These are phyloP conservation scores for Merodon equestris DNA, from an alignment of 2,888 invertebrate genomes.

Conservation along the genomic window DNA sequence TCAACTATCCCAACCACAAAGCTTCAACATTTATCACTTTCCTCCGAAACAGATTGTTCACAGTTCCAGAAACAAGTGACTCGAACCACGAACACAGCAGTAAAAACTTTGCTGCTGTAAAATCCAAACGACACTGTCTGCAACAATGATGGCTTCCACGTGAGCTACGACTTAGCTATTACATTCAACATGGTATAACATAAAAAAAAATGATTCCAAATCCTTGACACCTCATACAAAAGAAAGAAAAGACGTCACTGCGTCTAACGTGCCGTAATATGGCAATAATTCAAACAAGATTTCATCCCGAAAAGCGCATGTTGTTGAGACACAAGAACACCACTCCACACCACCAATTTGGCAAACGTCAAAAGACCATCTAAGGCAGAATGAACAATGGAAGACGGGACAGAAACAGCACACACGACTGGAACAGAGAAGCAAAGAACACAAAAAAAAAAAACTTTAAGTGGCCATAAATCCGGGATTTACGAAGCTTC, in stretches of 20 bases:
- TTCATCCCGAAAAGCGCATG: conserved; percentile 48
- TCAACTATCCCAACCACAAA: no score
- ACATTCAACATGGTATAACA: conserved; percentile 17
- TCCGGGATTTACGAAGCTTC: conserved; percentile 72
- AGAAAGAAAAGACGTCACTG: conserved; percentile 30
- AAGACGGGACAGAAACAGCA: conserved; percentile 17
- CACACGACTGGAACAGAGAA: conserved; percentile 6
- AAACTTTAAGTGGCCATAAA: conserved; percentile 78
- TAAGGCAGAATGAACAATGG: conserved; percentile 21
- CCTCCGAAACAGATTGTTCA: no score
- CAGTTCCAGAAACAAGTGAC: no score
- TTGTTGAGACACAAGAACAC: conserved; percentile 19
- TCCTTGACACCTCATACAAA: conserved; percentile 60
- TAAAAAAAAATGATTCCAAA: conserved; percentile 25
- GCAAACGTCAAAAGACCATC: conserved; percentile 28
- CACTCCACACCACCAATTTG: conserved; percentile 43
- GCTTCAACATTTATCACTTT: no score
- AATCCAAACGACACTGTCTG: conserved; percentile 60
- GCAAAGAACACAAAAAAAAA: conserved; percentile 54
- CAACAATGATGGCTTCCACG: conserved; percentile 62
- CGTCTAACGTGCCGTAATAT: conserved; percentile 20
- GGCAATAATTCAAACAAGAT: conserved; percentile 66
- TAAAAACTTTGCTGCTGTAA: conserved; percentile 46
- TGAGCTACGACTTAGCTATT: conserved; percentile 58
- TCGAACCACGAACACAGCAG: no score